phyloP scores from a whole-genome alignment of 2,888 invertebrate genomes.

The Drosophila mayaguana region DNA sequence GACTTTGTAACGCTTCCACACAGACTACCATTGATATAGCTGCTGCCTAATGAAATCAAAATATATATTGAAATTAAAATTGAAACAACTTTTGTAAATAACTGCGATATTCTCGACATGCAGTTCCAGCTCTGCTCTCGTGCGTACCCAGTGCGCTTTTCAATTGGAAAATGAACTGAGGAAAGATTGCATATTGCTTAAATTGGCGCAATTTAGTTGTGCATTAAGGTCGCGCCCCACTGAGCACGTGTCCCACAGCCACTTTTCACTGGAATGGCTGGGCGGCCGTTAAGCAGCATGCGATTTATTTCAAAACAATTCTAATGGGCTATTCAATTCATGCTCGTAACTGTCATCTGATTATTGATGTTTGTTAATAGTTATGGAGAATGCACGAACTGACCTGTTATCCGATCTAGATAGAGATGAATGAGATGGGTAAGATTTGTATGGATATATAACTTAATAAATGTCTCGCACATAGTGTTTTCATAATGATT shows the following conservation, averaged over 20 bases:
- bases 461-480: no score
- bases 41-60: neutral
- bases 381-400: neutral
- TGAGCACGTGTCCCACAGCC: slow-evolving; percentile 18
- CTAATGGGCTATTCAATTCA: slow-evolving; percentile 20
- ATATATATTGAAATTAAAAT: neutral
- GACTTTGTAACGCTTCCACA: no score
- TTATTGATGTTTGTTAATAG: slow-evolving; percentile 12
- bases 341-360: slow-evolving; percentile 15
- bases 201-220: slow-evolving; percentile 44
- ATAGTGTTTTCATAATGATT: no score
- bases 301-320: slow-evolving; percentile 6
- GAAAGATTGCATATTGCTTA: slow-evolving; percentile 37
- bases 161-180: slow-evolving; percentile 59
- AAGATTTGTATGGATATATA: no score
- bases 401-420: neutral
- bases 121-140: slow-evolving; percentile 5
- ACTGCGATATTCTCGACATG: neutral
- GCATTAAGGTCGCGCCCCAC: slow-evolving; percentile 17
- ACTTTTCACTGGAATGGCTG: slow-evolving; percentile 1
- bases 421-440: no score
- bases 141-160: slow-evolving; percentile 27
- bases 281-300: neutral
- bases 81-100: neutral
- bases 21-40: neutral